These are phyloP conservation scores for Hyppa rectilinea DNA, from an alignment of 2,888 invertebrate species.

Conservation along the genomic window DNA sequence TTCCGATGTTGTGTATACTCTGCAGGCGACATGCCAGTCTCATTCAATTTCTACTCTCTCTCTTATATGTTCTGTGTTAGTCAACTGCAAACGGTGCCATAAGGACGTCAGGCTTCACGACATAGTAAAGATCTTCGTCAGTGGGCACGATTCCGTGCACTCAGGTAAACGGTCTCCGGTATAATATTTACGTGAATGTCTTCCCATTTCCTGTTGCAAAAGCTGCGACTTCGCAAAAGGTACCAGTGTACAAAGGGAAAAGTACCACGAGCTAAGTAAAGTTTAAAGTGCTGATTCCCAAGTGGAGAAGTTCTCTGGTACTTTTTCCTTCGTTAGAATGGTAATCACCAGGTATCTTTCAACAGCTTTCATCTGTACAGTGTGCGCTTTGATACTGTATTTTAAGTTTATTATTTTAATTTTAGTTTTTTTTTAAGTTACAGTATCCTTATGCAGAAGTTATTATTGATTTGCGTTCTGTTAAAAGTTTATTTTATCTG, in stretches of 20 bases:
- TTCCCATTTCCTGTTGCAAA: conserved; percentile 57
- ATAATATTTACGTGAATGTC: conserved; percentile 50
- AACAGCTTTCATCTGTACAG: conserved; percentile 7
- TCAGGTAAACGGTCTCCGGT: conserved; percentile 40
- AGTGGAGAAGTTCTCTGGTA: conserved; percentile 11
- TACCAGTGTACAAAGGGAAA: conserved; percentile 25
- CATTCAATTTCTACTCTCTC: conserved; percentile 39
- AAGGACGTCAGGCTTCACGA: conserved; percentile 6
- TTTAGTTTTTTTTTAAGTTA: neutral
- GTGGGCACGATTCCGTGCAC: neutral
- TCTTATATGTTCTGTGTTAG: conserved; percentile 61
- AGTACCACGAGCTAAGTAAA: conserved; percentile 9
- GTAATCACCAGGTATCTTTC: conserved; percentile 14
- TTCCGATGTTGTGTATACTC: conserved; percentile 10
- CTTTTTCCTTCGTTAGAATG: conserved; percentile 29
- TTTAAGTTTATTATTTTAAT: neutral
- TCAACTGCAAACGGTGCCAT: conserved; percentile 51
- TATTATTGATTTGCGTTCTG: conserved; percentile 18
- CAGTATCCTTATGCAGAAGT: neutral
- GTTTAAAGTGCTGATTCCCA: neutral
- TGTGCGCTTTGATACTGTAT: conserved; percentile 6
- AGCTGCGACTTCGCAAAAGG: conserved; percentile 43
- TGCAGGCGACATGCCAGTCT: conserved; percentile 9
- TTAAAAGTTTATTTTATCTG: neutral
- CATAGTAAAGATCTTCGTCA: neutral